A percentile compares a stretch with the other conserved stretches of the same genome.
Evolutionary conservation across 2,888 invertebrate genomes (phyloP).

Genomic region (Punctoribates punctum): DNA sequence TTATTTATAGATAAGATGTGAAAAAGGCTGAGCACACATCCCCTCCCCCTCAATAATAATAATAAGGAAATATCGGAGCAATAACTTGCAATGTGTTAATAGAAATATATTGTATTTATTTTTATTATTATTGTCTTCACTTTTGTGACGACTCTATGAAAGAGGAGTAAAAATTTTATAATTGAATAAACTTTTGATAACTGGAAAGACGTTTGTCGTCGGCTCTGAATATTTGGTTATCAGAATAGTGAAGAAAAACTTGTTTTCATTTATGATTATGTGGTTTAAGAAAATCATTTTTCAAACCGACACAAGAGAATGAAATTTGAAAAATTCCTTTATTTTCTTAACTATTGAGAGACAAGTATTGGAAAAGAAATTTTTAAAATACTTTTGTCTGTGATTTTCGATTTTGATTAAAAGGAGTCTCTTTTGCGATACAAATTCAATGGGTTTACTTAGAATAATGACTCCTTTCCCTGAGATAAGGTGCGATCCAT

Average conservation of each 20-base stretch:
- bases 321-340: neutral
- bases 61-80: neutral
- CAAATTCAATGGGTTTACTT: neutral
- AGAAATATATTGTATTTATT: neutral
- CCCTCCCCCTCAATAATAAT: neutral
- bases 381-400: neutral
- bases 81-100: neutral
- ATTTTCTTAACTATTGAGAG: neutral
- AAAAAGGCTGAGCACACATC: neutral
- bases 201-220: slow-evolving; percentile 4
- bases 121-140: slow-evolving; percentile 19
- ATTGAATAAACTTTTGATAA: neutral
- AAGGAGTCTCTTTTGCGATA: neutral
- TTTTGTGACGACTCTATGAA: neutral
- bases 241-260: neutral
- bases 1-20: slow-evolving; percentile 29
- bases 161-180: neutral
- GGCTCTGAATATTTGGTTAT: neutral
- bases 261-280: neutral
- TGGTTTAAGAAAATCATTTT: neutral
- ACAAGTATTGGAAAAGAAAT: neutral
- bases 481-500: neutral
- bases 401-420: neutral
- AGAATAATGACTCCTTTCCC: neutral
- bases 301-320: neutral